Evolutionary conservation across 2,797 vertebrate genomes (phyloP).

Genomic region (Australoheros facetus): DNA sequence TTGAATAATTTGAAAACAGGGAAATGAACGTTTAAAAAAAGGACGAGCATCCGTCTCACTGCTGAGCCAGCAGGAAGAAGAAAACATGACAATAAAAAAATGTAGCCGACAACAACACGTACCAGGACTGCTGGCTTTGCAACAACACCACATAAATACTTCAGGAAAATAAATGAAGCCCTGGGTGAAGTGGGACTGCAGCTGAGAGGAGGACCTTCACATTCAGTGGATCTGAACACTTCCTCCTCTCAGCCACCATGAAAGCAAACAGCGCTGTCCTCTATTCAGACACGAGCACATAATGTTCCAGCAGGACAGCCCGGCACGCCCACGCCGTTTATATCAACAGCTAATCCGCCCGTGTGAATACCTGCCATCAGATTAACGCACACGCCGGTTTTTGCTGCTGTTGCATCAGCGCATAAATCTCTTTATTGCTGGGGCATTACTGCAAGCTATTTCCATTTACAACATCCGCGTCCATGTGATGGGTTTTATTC

Average conservation of each 20-base stretch:
- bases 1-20: not conserved
- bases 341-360: not conserved
- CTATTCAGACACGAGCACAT: not conserved
- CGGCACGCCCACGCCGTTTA: not conserved
- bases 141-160: too few species aligned
- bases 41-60: too few species aligned
- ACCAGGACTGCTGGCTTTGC: fast-evolving
- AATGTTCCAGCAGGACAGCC: not conserved
- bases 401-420: not conserved
- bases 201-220: too few species aligned
- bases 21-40: not conserved
- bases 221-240: not conserved
- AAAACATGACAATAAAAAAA: fast-evolving
- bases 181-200: not conserved
- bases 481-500: not conserved
- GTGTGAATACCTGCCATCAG: not conserved
- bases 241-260: not conserved
- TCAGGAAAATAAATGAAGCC: too few species aligned
- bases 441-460: too few species aligned
- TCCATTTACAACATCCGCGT: not conserved
- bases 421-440: not conserved
- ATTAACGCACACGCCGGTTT: not conserved
- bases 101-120: not conserved
- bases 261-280: not conserved
- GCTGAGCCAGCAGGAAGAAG: not conserved